Percentiles rank a stretch among this genome's conserved stretches.
phyloP scores from a whole-genome alignment of 2,797 vertebrate species.

The Streptopelia turtur region DNA sequence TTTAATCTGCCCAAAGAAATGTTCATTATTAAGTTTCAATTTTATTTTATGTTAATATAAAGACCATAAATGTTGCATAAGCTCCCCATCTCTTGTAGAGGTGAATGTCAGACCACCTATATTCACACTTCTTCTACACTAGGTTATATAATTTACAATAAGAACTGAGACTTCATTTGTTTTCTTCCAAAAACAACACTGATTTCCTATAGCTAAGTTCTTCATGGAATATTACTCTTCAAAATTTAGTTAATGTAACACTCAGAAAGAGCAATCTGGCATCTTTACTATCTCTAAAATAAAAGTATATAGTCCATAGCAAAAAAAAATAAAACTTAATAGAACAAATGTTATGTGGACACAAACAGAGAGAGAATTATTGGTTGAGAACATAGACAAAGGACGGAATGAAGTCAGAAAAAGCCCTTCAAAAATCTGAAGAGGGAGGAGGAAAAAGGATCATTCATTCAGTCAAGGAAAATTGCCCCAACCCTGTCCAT shows the following conservation, averaged over 20 bases:
- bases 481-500: neutral
- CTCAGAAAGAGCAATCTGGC: constrained; percentile 12
- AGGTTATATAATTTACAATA: neutral
- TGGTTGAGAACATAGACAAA: neutral
- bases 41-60: neutral
- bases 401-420: neutral
- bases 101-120: neutral
- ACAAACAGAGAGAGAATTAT: neutral
- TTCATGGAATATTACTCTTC: constrained; percentile 38
- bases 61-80: neutral
- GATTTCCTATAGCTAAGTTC: neutral
- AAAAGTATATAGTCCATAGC: constrained; percentile 45
- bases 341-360: neutral
- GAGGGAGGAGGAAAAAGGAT: rapidly evolving
- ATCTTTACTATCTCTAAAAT: constrained; percentile 32
- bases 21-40: neutral
- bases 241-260: neutral
- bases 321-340: neutral
- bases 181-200: neutral
- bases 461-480: neutral
- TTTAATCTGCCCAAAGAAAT: neutral
- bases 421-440: neutral
- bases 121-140: neutral
- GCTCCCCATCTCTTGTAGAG: neutral
- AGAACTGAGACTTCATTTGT: neutral